phyloP scores from a whole-genome alignment of 1,140 invertebrate species.

The Caenorhabditis remanei region DNA sequence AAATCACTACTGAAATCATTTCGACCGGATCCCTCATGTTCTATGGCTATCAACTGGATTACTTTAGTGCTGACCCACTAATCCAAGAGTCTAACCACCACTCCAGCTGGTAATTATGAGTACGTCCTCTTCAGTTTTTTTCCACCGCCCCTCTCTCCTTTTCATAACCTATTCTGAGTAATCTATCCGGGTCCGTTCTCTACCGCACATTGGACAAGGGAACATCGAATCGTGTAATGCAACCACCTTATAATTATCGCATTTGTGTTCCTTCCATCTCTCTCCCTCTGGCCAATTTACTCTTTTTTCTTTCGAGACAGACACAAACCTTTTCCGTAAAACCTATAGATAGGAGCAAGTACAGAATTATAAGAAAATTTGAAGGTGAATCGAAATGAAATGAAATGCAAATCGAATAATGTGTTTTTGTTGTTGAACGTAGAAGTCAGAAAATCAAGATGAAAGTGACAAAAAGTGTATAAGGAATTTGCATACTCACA shows the following conservation, averaged over 20 bases:
- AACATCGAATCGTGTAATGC: not conserved
- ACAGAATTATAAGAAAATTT: not conserved
- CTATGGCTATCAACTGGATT: too few relatives aligned
- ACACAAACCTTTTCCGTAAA: constrained; percentile 12
- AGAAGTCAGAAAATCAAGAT: not conserved
- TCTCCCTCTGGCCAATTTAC: constrained; percentile 29
- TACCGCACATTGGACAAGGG: not conserved
- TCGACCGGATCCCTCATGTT: too few relatives aligned
- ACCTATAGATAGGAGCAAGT: not conserved
- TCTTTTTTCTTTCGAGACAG: constrained; percentile 13
- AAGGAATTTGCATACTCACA: constrained; percentile 19
- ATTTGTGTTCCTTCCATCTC: constrained; percentile 8
- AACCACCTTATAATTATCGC: constrained; percentile 55
- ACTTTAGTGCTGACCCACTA: not conserved
- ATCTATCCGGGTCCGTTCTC: constrained; percentile 38
- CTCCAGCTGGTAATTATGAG: constrained; percentile 12
- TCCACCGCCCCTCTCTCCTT: not conserved
- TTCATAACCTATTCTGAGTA: not conserved
- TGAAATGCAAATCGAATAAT: constrained; percentile 48
- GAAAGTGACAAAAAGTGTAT: constrained; percentile 34
- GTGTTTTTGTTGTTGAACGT: constrained; percentile 2
- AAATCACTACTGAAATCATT: too few relatives aligned
- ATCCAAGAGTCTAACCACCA: not conserved
- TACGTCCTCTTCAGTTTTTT: not conserved
- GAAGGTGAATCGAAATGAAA: constrained; percentile 49